phyloP scores from a whole-genome alignment of 2,888 invertebrate genomes.

The Drosophila incognita region DNA sequence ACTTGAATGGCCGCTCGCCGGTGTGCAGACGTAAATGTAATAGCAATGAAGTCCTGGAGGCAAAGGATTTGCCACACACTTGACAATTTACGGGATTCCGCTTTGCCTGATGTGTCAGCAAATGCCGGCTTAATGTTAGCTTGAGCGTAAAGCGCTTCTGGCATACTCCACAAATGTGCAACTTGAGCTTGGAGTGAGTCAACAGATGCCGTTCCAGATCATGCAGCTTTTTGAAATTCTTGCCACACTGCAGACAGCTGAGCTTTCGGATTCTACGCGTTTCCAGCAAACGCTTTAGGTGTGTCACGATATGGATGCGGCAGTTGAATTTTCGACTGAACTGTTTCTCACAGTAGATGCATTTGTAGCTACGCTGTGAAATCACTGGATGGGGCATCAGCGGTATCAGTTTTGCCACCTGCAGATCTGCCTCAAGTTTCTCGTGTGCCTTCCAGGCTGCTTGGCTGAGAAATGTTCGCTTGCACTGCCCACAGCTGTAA shows the following conservation, averaged over 20 bases:
- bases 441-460: conserved; percentile 5
- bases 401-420: background rate
- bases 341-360: conserved; percentile 63
- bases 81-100: conserved; percentile 37
- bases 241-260: conserved; percentile 39
- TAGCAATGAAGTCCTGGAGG: conserved; percentile 67
- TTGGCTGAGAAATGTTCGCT: conserved; percentile 1
- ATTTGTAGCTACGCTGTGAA: conserved; percentile 40
- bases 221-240: conserved; percentile 60
- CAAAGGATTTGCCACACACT: conserved; percentile 68
- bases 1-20: conserved; percentile 75
- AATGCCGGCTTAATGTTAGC: conserved; percentile 30
- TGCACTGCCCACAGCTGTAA: conserved; percentile 13
- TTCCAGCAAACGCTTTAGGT: conserved; percentile 44
- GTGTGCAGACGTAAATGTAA: conserved; percentile 69
- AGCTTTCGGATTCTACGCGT: background rate
- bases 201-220: conserved; percentile 72
- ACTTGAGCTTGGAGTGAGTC: conserved; percentile 70
- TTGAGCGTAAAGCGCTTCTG: conserved; percentile 30
- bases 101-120: conserved; percentile 31
- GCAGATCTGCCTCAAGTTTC: conserved; percentile 5
- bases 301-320: conserved; percentile 63
- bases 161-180: conserved; percentile 46
- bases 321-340: conserved; percentile 62
- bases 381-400: conserved; percentile 17